These are phyloP conservation scores for Pandemis corylana DNA, from an alignment of 2,888 invertebrate genomes.

Conservation along the genomic window DNA sequence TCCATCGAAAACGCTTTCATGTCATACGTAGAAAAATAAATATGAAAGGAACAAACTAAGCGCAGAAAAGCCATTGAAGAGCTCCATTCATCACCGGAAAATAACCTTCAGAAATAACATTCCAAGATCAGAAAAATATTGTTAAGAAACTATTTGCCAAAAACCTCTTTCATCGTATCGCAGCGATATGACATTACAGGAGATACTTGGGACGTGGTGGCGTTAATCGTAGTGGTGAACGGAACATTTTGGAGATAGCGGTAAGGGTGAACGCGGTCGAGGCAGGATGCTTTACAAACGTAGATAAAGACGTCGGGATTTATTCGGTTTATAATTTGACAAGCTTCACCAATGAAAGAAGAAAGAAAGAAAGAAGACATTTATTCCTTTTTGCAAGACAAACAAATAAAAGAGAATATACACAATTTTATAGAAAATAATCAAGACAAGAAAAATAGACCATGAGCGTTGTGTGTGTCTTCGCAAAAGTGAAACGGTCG, in stretches of 20 bases:
- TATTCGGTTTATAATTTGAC: neutral
- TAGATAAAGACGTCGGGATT: neutral
- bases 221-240: constrained; percentile 20
- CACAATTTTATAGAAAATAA: too few species aligned
- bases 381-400: too few species aligned
- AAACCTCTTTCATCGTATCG: constrained; percentile 9
- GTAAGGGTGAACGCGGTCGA: neutral
- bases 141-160: constrained; percentile 5
- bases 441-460: too few species aligned
- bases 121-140: constrained; percentile 3
- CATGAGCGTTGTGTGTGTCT: too few species aligned
- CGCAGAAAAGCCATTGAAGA: neutral
- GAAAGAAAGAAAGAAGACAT: too few species aligned
- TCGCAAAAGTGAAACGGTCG: too few species aligned
- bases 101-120: constrained; percentile 4
- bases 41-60: neutral
- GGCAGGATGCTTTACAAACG: neutral
- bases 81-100: neutral
- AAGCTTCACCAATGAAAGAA: too few species aligned
- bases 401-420: too few species aligned
- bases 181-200: neutral
- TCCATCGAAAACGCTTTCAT: neutral
- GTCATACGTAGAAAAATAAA: neutral
- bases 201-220: neutral
- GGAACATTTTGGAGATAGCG: constrained; percentile 16